Evolutionary conservation across 1,140 invertebrate genomes (phyloP).

Genomic region (Heterodera carotae): DNA sequence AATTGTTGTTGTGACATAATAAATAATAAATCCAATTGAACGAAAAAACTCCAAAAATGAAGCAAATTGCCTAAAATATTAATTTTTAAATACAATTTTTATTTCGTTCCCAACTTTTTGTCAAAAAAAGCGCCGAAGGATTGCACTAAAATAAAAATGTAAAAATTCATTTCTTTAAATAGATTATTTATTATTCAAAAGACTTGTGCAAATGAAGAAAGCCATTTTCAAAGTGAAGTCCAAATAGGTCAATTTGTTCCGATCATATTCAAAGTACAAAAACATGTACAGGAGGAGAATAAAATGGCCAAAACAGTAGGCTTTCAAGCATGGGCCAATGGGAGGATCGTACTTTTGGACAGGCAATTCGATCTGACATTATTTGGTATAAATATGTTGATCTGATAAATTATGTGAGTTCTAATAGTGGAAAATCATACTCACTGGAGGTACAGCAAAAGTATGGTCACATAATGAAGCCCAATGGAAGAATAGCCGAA

Average conservation of each 20-base stretch:
- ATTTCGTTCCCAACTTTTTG: neutral
- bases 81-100: neutral
- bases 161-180: neutral
- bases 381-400: no score
- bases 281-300: slow-evolving; percentile 59
- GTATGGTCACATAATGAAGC: slow-evolving; percentile 49
- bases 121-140: slow-evolving; percentile 6
- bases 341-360: slow-evolving; percentile 52
- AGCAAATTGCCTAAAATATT: neutral
- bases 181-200: neutral
- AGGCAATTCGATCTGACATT: slow-evolving; percentile 21
- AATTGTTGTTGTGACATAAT: neutral
- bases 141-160: slow-evolving; percentile 5
- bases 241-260: slow-evolving; percentile 47
- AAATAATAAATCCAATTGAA: neutral
- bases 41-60: slow-evolving; percentile 9
- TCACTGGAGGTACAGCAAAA: slow-evolving; percentile 45
- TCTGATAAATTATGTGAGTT: no score
- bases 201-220: slow-evolving; percentile 58
- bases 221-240: slow-evolving; percentile 60
- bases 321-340: slow-evolving; percentile 53
- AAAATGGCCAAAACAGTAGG: slow-evolving; percentile 58
- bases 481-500: slow-evolving; percentile 60
- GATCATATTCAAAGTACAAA: slow-evolving; percentile 65
- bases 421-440: neutral